These are phyloP conservation scores for Dendrocincla fuliginosa DNA, from an alignment of 2,797 vertebrate genomes.

Conservation along the genomic window DNA sequence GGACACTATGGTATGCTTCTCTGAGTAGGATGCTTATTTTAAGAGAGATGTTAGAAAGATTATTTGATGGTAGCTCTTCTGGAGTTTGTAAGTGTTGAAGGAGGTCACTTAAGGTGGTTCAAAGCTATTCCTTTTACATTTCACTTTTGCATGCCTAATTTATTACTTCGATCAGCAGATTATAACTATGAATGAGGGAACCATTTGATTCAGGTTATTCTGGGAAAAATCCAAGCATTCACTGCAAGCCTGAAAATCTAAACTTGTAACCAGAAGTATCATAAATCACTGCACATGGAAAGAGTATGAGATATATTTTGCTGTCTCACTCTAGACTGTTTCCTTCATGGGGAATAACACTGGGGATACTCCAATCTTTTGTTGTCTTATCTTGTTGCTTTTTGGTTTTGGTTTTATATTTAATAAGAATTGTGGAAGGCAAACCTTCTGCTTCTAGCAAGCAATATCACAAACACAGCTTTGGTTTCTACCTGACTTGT, in stretches of 20 bases:
- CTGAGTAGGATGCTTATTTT: not conserved
- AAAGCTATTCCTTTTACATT: not conserved
- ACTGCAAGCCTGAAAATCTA: not conserved
- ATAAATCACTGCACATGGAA: not conserved
- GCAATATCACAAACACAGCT: not conserved
- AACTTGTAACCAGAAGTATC: not conserved
- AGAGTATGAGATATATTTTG: not conserved
- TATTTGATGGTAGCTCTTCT: not conserved
- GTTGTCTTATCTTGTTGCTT: not conserved
- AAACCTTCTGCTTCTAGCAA: not conserved
- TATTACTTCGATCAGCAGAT: not conserved
- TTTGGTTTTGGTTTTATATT: not conserved
- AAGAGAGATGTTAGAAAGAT: not conserved
- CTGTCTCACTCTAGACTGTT: not conserved
- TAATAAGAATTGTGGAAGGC: not conserved
- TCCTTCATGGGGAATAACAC: not conserved
- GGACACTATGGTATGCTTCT: not conserved
- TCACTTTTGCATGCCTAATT: not conserved
- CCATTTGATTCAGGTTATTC: not conserved
- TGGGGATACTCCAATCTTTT: not conserved
- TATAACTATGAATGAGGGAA: not conserved
- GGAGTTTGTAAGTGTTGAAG: not conserved
- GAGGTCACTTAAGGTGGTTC: not conserved
- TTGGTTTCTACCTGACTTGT: slow-evolving; percentile 60
- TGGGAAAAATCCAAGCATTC: not conserved